These are phyloP conservation scores for Mustela nigripes DNA, from an alignment of 2,113 vertebrate genomes.

Conservation along the genomic window DNA sequence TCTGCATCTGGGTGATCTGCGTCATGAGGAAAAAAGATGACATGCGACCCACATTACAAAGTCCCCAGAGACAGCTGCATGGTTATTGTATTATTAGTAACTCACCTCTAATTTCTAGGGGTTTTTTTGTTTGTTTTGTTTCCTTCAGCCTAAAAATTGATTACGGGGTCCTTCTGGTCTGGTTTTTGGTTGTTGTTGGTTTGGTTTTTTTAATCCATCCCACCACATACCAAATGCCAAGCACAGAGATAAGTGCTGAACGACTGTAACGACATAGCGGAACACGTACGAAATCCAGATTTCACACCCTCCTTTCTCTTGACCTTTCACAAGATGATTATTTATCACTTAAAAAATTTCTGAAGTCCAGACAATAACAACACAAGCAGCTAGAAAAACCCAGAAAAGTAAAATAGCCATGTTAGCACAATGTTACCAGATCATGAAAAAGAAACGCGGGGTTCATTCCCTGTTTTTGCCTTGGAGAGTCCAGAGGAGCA, in stretches of 20 bases:
- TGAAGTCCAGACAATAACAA: constrained; percentile 65
- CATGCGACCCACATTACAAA: neutral
- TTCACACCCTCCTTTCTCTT: fast-evolving
- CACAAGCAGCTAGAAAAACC: constrained; percentile 64
- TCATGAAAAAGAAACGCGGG: constrained; percentile 26
- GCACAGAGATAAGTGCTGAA: neutral
- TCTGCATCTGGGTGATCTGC: neutral
- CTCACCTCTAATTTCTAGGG: neutral
- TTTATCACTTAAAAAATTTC: constrained; percentile 24
- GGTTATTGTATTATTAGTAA: neutral
- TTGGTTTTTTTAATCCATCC: neutral
- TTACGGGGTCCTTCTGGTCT: neutral
- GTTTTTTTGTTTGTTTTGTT: neutral
- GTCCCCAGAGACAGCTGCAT: neutral
- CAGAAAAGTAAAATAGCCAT: constrained; percentile 6
- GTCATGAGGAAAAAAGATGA: neutral
- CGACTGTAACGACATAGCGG: neutral
- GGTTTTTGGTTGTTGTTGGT: neutral
- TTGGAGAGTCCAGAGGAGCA: neutral
- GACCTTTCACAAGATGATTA: constrained; percentile 5
- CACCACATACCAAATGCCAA: neutral
- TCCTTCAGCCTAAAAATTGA: neutral
- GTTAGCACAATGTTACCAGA: neutral
- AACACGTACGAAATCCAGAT: neutral
- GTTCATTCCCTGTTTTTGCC: neutral